A percentile compares a stretch with the other conserved stretches of the same genome.
phyloP scores from a whole-genome alignment of 2,113 vertebrate species.

The Nerophis lumbriciformis region DNA sequence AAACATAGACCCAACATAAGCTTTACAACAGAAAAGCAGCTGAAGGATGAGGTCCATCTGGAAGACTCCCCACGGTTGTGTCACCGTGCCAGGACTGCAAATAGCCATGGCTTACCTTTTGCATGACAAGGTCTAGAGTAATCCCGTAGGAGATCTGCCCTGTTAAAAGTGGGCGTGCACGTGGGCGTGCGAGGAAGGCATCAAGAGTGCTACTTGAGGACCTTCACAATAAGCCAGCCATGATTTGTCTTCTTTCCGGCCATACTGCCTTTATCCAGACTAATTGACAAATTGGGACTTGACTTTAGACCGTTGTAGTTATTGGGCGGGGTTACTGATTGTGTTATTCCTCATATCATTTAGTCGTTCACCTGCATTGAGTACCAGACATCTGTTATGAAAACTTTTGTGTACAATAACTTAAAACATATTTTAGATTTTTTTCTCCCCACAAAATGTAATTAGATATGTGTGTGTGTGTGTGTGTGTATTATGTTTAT shows the following conservation, averaged over 20 bases:
- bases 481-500: no score
- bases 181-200: conserved; percentile 20
- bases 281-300: background rate
- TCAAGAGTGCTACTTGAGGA: conserved; percentile 37
- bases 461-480: no score
- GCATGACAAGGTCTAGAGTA: conserved; percentile 56
- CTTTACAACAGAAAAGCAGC: background rate
- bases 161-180: conserved; percentile 20
- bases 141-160: conserved; percentile 52
- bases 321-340: no score
- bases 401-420: no score
- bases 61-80: conserved; percentile 28
- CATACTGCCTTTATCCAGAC: background rate
- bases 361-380: no score
- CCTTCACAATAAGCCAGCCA: conserved; percentile 30
- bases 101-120: conserved; percentile 64
- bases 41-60: conserved; percentile 8
- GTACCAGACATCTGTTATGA: no score
- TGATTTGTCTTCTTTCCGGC: no score
- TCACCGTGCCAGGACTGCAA: conserved; percentile 55
- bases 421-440: no score
- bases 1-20: no score
- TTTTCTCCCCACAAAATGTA: no score
- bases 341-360: no score
- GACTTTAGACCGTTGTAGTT: background rate